A percentile compares a stretch with the other conserved stretches of the same genome.
phyloP scores from a whole-genome alignment of 2,797 vertebrate species.

The Chrysolophus pictus region DNA sequence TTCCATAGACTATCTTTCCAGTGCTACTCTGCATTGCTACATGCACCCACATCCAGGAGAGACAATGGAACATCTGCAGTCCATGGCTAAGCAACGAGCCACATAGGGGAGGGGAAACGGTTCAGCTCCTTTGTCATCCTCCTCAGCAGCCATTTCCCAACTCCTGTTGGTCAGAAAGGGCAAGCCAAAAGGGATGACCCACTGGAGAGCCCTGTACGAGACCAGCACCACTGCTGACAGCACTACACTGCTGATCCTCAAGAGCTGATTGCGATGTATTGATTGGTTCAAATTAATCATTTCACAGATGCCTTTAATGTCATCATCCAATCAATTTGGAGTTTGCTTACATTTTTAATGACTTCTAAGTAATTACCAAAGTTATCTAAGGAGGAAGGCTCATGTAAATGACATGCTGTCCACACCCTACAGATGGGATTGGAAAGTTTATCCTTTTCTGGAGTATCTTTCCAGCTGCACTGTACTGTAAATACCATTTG shows the following conservation, averaged over 20 bases:
- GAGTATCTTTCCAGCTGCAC: not conserved
- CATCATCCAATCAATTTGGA: not conserved
- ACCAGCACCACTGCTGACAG: not conserved
- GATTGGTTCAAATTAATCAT: not conserved
- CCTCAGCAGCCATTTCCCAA: not conserved
- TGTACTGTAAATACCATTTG: not conserved
- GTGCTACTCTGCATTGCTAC: too few relatives aligned
- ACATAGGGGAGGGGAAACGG: accelerated
- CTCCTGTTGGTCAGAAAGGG: not conserved
- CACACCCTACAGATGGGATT: not conserved
- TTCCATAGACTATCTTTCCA: not conserved
- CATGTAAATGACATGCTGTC: not conserved
- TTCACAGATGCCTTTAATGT: not conserved
- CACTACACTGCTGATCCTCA: accelerated
- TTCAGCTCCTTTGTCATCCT: not conserved
- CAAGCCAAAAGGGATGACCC: not conserved
- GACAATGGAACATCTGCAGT: not conserved
- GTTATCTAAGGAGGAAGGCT: not conserved
- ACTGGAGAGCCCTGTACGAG: not conserved
- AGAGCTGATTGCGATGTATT: accelerated
- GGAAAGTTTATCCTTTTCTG: not conserved
- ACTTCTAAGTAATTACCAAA: not conserved
- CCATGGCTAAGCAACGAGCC: accelerated
- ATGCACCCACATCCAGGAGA: accelerated
- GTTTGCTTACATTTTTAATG: not conserved